Conservation (phyloP, 53 echinoderm and acorn worm species). For the Arbacia lixula region DNA sequence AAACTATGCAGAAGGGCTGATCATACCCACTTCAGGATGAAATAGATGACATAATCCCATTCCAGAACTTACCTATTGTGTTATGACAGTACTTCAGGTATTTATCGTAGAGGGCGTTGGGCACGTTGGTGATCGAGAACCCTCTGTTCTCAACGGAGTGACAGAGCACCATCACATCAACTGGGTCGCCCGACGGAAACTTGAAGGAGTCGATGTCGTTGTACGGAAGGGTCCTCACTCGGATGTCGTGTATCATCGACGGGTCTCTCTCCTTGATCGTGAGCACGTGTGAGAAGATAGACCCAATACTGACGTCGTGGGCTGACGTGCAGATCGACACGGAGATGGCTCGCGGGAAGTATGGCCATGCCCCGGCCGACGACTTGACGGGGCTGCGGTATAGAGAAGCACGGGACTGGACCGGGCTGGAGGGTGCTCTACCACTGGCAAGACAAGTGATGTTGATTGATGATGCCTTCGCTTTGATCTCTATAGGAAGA, state of each 20-base stretch:
- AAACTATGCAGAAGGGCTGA: too few relatives aligned
- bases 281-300: neutral
- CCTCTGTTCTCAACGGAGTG: slow-evolving; percentile 31
- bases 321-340: slow-evolving; percentile 26
- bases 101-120: slow-evolving; percentile 39
- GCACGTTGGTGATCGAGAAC: slow-evolving; percentile 28
- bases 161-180: slow-evolving; percentile 45
- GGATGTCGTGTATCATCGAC: neutral
- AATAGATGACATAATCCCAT: too few relatives aligned
- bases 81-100: slow-evolving; percentile 14
- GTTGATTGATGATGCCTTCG: too few relatives aligned
- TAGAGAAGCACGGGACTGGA: too few relatives aligned
- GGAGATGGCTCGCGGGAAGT: neutral
- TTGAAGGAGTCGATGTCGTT: slow-evolving; percentile 41
- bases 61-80: slow-evolving; percentile 15
- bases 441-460: too few relatives aligned
- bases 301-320: neutral
- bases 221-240: slow-evolving; percentile 18
- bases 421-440: too few relatives aligned
- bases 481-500: too few relatives aligned
- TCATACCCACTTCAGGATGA: too few relatives aligned
- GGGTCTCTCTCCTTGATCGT: neutral
- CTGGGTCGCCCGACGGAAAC: slow-evolving; percentile 17
- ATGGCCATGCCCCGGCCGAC: too few relatives aligned
- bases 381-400: too few relatives aligned